Percentiles rank a stretch among this genome's conserved stretches.
These are phyloP conservation scores for Nomada lathburiana DNA, from an alignment of 2,888 invertebrate genomes.

Conservation along the genomic window DNA sequence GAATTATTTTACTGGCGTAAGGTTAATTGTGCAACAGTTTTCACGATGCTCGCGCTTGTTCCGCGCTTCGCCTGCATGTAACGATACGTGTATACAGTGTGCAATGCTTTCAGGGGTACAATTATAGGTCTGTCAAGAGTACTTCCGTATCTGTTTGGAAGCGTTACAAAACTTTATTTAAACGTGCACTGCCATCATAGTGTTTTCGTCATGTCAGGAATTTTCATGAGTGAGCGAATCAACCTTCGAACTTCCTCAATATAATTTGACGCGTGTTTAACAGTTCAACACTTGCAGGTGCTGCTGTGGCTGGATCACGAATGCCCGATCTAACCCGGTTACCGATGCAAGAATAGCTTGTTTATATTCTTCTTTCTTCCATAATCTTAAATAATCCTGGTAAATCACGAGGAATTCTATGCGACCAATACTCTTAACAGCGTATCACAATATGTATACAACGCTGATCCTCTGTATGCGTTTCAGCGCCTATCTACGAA, in stretches of 20 bases:
- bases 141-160: slow-evolving; percentile 69
- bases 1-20: slow-evolving; percentile 75
- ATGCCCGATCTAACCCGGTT: slow-evolving; percentile 71
- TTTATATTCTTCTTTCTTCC: background rate
- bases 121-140: slow-evolving; percentile 68
- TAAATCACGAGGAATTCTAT: slow-evolving; percentile 13
- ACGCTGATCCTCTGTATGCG: too few relatives aligned
- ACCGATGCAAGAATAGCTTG: slow-evolving; percentile 70
- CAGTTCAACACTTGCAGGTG: slow-evolving; percentile 62
- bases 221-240: slow-evolving; percentile 45
- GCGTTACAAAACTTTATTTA: slow-evolving; percentile 62
- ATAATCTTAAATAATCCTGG: background rate
- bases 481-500: too few relatives aligned
- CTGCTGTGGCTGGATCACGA: slow-evolving; percentile 62
- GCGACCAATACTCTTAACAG: background rate
- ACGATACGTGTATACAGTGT: background rate
- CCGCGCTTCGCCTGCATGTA: background rate
- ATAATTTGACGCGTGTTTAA: background rate
- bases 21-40: slow-evolving; percentile 61
- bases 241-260: background rate
- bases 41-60: background rate
- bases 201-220: slow-evolving; percentile 40
- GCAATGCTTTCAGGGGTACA: slow-evolving; percentile 72
- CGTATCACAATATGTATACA: too few relatives aligned
- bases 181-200: slow-evolving; percentile 61